These are phyloP conservation scores for Pachliopta kotzebuea DNA, from an alignment of 2,888 invertebrate genomes.

Conservation along the genomic window DNA sequence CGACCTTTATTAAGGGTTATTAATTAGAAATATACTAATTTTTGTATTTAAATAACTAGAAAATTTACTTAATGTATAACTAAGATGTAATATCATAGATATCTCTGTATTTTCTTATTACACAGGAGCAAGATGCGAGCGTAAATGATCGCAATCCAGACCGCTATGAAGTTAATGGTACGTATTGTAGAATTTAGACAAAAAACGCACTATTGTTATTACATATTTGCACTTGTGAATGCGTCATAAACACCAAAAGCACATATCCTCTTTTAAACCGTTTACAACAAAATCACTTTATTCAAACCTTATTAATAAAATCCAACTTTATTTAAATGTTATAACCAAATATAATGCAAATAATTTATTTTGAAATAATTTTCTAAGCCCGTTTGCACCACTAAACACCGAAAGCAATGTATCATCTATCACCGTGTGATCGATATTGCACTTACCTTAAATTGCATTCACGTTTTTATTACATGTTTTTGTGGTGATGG, in stretches of 20 bases:
- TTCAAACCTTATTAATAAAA: background rate
- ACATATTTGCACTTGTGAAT: conserved; percentile 34
- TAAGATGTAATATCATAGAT: background rate
- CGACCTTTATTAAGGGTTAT: no score
- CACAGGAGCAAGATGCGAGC: conserved; percentile 60
- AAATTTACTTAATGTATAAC: background rate
- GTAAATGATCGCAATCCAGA: conserved; percentile 51
- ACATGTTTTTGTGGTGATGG: conserved; percentile 34
- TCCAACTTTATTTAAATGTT: background rate
- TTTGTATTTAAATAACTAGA: no score
- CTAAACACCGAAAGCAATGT: conserved; percentile 1
- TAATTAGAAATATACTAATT: no score
- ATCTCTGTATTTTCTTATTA: conserved; percentile 19
- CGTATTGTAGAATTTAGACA: conserved; percentile 36
- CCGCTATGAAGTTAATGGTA: conserved; percentile 58
- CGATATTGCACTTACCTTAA: conserved; percentile 19
- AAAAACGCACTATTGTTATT: background rate
- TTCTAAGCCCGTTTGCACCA: conserved; percentile 11
- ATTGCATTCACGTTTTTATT: conserved; percentile 25
- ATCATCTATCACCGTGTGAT: conserved; percentile 14
- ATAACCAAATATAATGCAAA: no score
- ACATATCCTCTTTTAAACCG: conserved; percentile 4
- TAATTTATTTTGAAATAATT: background rate
- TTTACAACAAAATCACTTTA: background rate
- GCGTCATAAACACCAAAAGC: conserved; percentile 24